Conservation (phyloP, 2,797 vertebrate species). For the Hippopotamyrus pictus region DNA sequence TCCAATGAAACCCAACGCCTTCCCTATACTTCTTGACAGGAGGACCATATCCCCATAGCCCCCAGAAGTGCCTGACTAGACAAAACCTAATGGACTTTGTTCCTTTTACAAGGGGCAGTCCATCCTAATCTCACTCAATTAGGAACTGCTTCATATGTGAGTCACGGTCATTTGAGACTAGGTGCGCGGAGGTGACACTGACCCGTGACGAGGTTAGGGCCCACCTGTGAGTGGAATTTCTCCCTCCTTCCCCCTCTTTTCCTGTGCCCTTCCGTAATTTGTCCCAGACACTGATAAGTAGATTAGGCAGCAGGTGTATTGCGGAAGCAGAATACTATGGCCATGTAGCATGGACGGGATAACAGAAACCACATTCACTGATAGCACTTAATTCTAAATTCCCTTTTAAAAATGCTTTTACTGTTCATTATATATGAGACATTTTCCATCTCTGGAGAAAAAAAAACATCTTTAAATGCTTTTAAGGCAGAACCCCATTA, state of each 20-base stretch:
- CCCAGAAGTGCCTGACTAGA: slow-evolving; percentile 51
- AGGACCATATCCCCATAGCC: background rate
- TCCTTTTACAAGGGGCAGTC: slow-evolving; percentile 51
- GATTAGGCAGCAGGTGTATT: slow-evolving; percentile 37
- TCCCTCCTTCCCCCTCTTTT: slow-evolving; percentile 2
- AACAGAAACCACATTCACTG: background rate
- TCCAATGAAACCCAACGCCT: slow-evolving; percentile 17
- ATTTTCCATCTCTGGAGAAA: background rate
- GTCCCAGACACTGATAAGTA: slow-evolving; percentile 35
- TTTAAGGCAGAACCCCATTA: background rate
- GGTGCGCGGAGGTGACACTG: slow-evolving; percentile 49
- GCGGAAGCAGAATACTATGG: slow-evolving; percentile 20
- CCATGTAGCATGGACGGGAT: background rate
- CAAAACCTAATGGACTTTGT: slow-evolving; percentile 62
- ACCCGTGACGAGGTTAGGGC: slow-evolving; percentile 51
- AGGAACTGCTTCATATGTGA: slow-evolving; percentile 57
- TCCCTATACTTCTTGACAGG: background rate
- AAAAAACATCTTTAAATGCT: background rate
- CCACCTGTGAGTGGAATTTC: slow-evolving; percentile 36
- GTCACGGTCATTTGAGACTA: slow-evolving; percentile 65
- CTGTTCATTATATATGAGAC: background rate
- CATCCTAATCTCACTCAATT: slow-evolving; percentile 67
- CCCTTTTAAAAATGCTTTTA: background rate
- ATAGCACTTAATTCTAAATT: background rate
- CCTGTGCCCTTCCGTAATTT: slow-evolving; percentile 36